phyloP scores from a whole-genome alignment of 2,113 vertebrate species.

The Morone saxatilis region DNA sequence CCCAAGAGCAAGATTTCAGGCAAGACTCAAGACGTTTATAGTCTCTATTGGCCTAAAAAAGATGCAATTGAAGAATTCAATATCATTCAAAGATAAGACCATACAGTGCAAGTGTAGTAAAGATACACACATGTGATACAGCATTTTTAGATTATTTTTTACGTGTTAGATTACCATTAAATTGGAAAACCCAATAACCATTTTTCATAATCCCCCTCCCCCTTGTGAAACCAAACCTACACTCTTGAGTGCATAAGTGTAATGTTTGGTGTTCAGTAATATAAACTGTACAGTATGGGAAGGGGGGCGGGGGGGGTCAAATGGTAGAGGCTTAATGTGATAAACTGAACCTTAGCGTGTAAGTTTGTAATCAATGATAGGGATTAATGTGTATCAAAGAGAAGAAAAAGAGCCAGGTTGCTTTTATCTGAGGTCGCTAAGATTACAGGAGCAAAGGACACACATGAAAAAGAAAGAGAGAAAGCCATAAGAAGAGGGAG shows the following conservation, averaged over 20 bases:
- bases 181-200: too few species aligned
- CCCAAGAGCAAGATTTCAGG: not conserved
- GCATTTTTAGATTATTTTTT: not conserved
- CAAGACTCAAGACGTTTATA: not conserved
- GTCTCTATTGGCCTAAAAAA: too few species aligned
- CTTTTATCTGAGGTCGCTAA: slow-evolving; percentile 82
- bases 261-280: slow-evolving; percentile 8
- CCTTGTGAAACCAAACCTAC: not conserved
- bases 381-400: slow-evolving; percentile 87
- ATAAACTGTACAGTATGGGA: slow-evolving; percentile 38
- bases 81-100: too few species aligned
- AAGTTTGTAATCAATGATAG: slow-evolving; percentile 85
- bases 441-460: slow-evolving; percentile 78
- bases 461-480: slow-evolving; percentile 39
- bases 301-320: slow-evolving; percentile 52
- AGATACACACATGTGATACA: too few species aligned
- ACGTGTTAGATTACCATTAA: too few species aligned
- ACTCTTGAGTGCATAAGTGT: not conserved
- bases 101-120: too few species aligned
- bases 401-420: slow-evolving; percentile 69
- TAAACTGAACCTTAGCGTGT: slow-evolving; percentile 84
- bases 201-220: not conserved
- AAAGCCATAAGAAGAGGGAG: slow-evolving; percentile 13
- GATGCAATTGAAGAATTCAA: too few species aligned
- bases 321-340: slow-evolving; percentile 77